Percentiles rank a stretch among this genome's conserved stretches.
Evolutionary conservation across 23 tunicate species (phyloP).

Genomic region (Botrylloides violaceus): DNA sequence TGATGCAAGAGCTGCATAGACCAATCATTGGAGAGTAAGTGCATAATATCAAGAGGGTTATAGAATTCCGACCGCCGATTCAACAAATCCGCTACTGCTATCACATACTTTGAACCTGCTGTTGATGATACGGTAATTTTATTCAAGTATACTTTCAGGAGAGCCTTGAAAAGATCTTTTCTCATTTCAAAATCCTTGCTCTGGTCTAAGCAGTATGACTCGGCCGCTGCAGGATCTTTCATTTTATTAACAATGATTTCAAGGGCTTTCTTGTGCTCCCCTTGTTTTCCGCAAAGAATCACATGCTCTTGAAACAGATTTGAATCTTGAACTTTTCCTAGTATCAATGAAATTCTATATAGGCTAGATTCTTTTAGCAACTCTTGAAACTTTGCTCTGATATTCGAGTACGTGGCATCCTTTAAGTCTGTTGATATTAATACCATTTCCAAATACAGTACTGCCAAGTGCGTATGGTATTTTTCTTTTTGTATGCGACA

Average conservation of each 20-base stretch:
- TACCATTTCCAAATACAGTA: slow-evolving; percentile 55
- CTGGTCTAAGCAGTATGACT: slow-evolving; percentile 57
- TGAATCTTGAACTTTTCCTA: slow-evolving; percentile 51
- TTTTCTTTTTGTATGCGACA: slow-evolving; percentile 54
- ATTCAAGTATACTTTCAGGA: slow-evolving; percentile 46
- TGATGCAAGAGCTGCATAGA: slow-evolving; percentile 31
- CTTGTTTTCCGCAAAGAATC: slow-evolving; percentile 64
- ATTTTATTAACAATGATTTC: slow-evolving; percentile 49
- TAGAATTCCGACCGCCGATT: slow-evolving; percentile 58
- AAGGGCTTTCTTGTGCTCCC: slow-evolving; percentile 74
- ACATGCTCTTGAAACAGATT: slow-evolving; percentile 66
- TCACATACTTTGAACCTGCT: slow-evolving; percentile 10
- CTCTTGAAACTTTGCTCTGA: slow-evolving; percentile 35
- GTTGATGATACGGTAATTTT: slow-evolving; percentile 33
- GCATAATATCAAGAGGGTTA: slow-evolving; percentile 42
- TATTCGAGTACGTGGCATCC: slow-evolving; percentile 3
- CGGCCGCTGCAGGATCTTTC: slow-evolving; percentile 58
- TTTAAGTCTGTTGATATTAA: slow-evolving; percentile 4
- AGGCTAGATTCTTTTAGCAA: slow-evolving; percentile 48
- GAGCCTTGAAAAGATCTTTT: slow-evolving; percentile 35
- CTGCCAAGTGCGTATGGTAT: slow-evolving; percentile 83
- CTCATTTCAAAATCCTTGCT: slow-evolving; percentile 18
- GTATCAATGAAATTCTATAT: slow-evolving; percentile 51
- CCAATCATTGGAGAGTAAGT: slow-evolving; percentile 58
- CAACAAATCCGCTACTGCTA: slow-evolving; percentile 45